Evolutionary conservation across 2,797 vertebrate species (phyloP), one percentile per base, ranked within the genome.

Genomic region (Trematomus bernacchii): DNA sequence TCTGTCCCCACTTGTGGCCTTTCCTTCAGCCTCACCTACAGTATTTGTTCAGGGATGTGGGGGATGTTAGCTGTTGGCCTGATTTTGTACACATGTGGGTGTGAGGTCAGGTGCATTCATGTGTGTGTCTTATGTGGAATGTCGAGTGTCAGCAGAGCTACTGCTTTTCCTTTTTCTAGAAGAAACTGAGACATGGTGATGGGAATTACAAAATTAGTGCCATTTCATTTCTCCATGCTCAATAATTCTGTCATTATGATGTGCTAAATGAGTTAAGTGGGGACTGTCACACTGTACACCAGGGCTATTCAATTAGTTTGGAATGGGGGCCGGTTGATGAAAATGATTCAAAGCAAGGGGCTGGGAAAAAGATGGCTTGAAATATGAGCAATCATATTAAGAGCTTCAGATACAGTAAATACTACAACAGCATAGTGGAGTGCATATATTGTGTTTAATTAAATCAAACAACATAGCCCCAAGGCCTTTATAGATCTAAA

Each of bases 81-180:
- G 67, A 75, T 82, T 82, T 64, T 84, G 67, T 74, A 65, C 51
- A 64, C 71, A 65, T 71, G 73, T 85, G 80, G 74, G 71, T 88
- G 87, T 81, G 82, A 86, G 84, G 65, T 89, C 83, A 83, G 69
- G 53, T 84, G 66, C 19, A 37, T 84, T 65, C 37, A 23, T 80
- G 73, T 82, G 71, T 71, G 66, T 80, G 73, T 81, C 65, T 66
- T 53, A 47, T 79, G 73, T 55, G 66, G 79, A 87, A 89, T 82
- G 79, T 71, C 52, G 73, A 71, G 46, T 47, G 66, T 85, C 65
- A 80, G 79, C 75, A 63, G 70, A 77, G 11, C 19, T 62, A 40
- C 16, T 43, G 13, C 43, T 73, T 66, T 79, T 68, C 30, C 33
- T 64, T 27, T 69, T 71, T 74, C 51, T 12, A 60, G 58, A 37